These are phyloP conservation scores for Euphydryas editha DNA, from an alignment of 2,888 invertebrate species.

Conservation along the genomic window DNA sequence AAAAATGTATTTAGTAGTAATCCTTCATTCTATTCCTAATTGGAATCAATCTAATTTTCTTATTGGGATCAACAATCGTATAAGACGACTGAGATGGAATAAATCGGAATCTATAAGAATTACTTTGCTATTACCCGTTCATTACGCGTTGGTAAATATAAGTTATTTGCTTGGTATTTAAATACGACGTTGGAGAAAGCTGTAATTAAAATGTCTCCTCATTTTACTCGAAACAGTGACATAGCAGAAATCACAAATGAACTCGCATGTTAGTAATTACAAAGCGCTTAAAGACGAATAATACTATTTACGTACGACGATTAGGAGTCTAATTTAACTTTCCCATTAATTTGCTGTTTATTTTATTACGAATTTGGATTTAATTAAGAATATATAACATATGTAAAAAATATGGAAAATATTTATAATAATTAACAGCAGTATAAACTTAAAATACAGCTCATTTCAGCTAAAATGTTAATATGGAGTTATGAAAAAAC, in stretches of 20 bases:
- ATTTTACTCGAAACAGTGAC: slow-evolving; percentile 71
- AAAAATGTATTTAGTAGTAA: no score
- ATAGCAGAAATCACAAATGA: slow-evolving; percentile 65
- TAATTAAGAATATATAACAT: not conserved
- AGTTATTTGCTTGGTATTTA: slow-evolving; percentile 44
- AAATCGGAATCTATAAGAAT: slow-evolving; percentile 36
- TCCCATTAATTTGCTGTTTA: slow-evolving; percentile 69
- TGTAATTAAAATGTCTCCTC: slow-evolving; percentile 71
- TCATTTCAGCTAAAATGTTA: no score
- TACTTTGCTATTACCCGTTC: slow-evolving; percentile 39
- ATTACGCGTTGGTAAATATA: slow-evolving; percentile 40
- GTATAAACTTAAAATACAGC: no score
- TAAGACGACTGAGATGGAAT: slow-evolving; percentile 17
- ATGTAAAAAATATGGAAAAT: not conserved
- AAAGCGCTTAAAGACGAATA: slow-evolving; percentile 63
- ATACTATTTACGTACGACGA: slow-evolving; percentile 59
- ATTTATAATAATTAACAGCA: no score
- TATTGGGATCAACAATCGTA: slow-evolving; percentile 1
- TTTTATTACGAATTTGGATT: slow-evolving; percentile 43
- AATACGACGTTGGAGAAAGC: slow-evolving; percentile 63
- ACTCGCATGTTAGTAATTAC: slow-evolving; percentile 66
- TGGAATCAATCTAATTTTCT: no score
- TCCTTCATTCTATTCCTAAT: no score
- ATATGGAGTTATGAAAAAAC: no score
- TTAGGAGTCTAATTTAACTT: slow-evolving; percentile 60